Evolutionary conservation across 2,113 vertebrate genomes (phyloP), one percentile per base, ranked within the genome.

Genomic region (Columba janthina): DNA sequence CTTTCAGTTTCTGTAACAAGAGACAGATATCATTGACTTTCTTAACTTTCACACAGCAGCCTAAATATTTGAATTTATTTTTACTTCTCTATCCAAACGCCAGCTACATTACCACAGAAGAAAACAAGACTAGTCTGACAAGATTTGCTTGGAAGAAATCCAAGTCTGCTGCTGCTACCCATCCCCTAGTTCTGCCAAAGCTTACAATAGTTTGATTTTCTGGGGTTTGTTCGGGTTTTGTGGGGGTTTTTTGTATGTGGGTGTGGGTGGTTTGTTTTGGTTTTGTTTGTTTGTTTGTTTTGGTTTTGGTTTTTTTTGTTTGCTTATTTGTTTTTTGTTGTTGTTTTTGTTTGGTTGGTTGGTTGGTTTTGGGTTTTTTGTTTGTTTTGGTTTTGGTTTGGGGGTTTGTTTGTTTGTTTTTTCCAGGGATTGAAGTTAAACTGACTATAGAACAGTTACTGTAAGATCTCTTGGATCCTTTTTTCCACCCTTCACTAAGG

Each of bases 1-100:
- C 62, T 76, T 17, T 24, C 6, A 0, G 8, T 57, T 89, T 91
- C 77, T 65, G n/a, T 38, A 70, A 40, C 3, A 73, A 18, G 11
- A 83, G 73, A 50, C 13, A 79, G 64, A 60, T 46, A 54, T 62
- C 9, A 54, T 64, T 78, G 71, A 51, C 14, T 85, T 85, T 75
- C 72, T 70, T 53, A 67, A 15, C 11, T 0, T 0, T 64, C 61
- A 67, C 31, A 21, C 3, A 64, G 18, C 62, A 56, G 8, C 10
- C 34, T 75, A 85, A 78, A 71, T 84, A 74, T 66, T 70, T 69
- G 2, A 17, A 46, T 89, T 51, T 58, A 15, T 32, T 91, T 54
- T 74, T 82, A 51, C 50, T 32, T 3, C 18, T 88, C 32, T 84
- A 32, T 54, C 48, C 9, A 74, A 74, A 92, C 64, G 10, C 19